Percentiles rank a stretch among this genome's conserved stretches.
These are phyloP conservation scores for Geopemphigus sp. DNA, from an alignment of 1,140 invertebrate genomes.

Conservation along the genomic window DNA sequence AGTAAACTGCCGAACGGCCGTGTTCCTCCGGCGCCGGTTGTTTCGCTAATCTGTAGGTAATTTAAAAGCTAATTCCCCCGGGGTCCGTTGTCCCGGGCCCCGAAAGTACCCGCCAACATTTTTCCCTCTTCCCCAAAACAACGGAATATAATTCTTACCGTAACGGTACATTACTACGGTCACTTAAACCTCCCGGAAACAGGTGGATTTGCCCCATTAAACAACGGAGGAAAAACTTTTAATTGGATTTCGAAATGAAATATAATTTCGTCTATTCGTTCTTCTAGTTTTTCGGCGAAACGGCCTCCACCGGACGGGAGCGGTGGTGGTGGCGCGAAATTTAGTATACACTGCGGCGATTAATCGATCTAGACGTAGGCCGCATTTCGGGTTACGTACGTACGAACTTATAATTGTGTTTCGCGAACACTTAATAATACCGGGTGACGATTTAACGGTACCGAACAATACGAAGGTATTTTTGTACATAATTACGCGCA, in stretches of 20 bases:
- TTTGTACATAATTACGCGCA: too few species aligned
- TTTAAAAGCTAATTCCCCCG: neutral
- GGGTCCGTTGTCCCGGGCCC: neutral
- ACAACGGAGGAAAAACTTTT: constrained; percentile 27
- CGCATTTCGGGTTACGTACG: too few species aligned
- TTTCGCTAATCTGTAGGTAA: neutral
- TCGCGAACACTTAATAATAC: too few species aligned
- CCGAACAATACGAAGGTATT: too few species aligned
- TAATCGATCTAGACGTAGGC: neutral
- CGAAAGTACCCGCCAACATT: neutral
- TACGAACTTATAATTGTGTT: too few species aligned
- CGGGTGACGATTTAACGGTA: too few species aligned
- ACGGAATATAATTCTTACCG: constrained; percentile 26
- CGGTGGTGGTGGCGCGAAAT: too few species aligned
- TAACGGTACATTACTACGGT: neutral
- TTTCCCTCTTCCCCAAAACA: neutral
- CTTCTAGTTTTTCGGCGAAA: neutral
- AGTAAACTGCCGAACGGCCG: constrained; percentile 46
- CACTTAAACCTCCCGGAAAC: constrained; percentile 10
- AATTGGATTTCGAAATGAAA: constrained; percentile 21
- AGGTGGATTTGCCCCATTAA: constrained; percentile 6
- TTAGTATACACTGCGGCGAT: neutral
- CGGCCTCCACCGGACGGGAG: neutral
- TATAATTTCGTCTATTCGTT: constrained; percentile 14
- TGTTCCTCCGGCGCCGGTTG: too few species aligned